These are phyloP conservation scores for Amblyraja radiata DNA, from an alignment of 2,797 vertebrate genomes.

Conservation along the genomic window DNA sequence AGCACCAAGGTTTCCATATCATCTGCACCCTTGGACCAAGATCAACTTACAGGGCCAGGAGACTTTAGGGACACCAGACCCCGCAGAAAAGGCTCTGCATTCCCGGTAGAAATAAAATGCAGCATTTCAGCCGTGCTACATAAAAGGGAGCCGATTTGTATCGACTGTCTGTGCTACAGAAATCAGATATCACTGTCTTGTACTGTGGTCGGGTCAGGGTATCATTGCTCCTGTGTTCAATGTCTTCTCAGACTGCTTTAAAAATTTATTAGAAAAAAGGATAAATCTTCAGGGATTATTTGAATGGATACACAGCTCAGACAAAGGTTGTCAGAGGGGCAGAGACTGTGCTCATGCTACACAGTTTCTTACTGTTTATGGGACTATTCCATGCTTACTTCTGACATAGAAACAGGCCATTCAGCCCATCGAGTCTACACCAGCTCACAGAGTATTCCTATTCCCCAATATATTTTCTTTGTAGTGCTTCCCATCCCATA, in stretches of 20 bases:
- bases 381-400: background rate
- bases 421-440: too few species aligned
- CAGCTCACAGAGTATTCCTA: too few species aligned
- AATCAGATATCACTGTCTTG: background rate
- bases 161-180: background rate
- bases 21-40: background rate
- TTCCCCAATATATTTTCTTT: too few species aligned
- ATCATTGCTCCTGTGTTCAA: background rate
- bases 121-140: background rate
- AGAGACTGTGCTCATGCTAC: background rate
- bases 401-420: too few species aligned
- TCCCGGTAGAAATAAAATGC: background rate
- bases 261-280: slow-evolving; percentile 1
- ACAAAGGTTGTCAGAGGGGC: background rate
- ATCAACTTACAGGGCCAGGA: background rate
- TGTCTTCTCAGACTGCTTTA: background rate
- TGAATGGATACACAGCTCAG: background rate
- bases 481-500: too few species aligned
- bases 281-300: slow-evolving; percentile 15
- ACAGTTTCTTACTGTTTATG: background rate
- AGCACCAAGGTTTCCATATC: background rate
- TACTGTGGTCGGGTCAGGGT: background rate
- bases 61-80: background rate
- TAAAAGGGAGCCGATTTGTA: background rate
- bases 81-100: background rate